Evolutionary conservation across 2,113 vertebrate species (phyloP), one percentile per base, ranked within the genome.

Genomic region (Gobius niger): DNA sequence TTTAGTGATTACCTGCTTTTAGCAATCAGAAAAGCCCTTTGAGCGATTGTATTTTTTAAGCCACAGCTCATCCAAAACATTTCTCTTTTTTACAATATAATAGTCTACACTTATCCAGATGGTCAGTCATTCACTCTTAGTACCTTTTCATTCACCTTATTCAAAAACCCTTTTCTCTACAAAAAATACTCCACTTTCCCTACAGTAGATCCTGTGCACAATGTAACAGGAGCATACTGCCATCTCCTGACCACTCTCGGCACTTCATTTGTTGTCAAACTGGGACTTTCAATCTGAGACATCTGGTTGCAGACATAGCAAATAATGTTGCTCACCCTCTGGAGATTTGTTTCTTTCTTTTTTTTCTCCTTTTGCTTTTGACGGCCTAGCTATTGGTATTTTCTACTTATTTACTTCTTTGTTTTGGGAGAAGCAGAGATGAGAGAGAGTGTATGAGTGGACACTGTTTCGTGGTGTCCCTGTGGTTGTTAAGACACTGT

Each of bases 201-300:
- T 42, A 13, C 9, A 15, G 46, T 9, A 9, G 34, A 13, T 2
- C 4, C 2, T 15, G 3, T 44, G 18, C 50, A 56, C 60, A 18
- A 77, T 82, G 57, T 44, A 40, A 78, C 78, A 80, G 84, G 78
- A 77, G 73, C 73, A 90, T 77, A 93, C 82, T 90, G 90, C 87
- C 92, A 92, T 88, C 92, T 92, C 68, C 82, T 92, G 92, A 62
- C 15, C 42, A 41, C 50, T 47, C 1, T 14, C n/a, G 46, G 50
- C 19, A 68, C 50, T 65, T 42, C 66, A 67, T 24, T 56, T 63
- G 18, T 14, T 53, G 7, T 24, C 19, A 41, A 74, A 53, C 72
- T 69, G 63, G 54, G 18, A 24, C 68, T 68, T 6, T 15, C 62
- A 57, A 71, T 82, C 61, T 76, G 67, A 64, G 73, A 77, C 78